Conservation (phyloP, 2,888 invertebrate species). For the Xanthia togata region DNA sequence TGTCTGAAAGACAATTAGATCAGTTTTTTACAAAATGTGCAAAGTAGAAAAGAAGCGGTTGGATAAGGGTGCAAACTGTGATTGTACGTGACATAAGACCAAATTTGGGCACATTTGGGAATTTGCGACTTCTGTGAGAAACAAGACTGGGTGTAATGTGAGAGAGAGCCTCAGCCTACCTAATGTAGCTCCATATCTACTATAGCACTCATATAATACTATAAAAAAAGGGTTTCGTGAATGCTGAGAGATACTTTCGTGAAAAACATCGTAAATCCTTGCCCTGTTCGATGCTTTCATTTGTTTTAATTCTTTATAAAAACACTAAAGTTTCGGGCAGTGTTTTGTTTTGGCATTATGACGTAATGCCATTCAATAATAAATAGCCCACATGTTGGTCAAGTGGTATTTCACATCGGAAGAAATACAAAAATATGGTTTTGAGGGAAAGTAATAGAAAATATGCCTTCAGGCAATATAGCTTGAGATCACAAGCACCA, state of each 20-base stretch:
- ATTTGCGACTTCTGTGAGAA: not conserved
- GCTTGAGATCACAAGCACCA: constrained; percentile 36
- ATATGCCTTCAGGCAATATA: constrained; percentile 22
- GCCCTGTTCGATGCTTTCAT: not conserved
- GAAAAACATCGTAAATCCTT: no score
- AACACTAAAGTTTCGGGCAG: not conserved
- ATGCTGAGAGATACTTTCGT: no score
- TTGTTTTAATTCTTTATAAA: not conserved
- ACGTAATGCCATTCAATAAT: not conserved
- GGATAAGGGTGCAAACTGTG: no score
- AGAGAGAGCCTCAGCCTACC: not conserved
- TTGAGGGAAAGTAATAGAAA: constrained; percentile 55
- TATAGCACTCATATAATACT: no score
- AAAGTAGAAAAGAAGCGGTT: not conserved
- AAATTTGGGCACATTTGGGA: not conserved
- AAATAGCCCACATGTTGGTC: constrained; percentile 3
- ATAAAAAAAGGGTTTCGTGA: no score
- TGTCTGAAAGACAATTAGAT: constrained; percentile 75
- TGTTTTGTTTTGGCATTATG: not conserved
- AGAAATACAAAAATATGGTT: constrained; percentile 45
- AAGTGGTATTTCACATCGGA: constrained; percentile 44
- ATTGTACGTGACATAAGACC: not conserved
- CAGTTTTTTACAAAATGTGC: not conserved
- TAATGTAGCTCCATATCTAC: not conserved
- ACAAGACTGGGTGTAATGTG: not conserved